Base-by-base conservation (phyloP, 1,140 invertebrate genomes). In the Magallana ariakensis region DNA sequence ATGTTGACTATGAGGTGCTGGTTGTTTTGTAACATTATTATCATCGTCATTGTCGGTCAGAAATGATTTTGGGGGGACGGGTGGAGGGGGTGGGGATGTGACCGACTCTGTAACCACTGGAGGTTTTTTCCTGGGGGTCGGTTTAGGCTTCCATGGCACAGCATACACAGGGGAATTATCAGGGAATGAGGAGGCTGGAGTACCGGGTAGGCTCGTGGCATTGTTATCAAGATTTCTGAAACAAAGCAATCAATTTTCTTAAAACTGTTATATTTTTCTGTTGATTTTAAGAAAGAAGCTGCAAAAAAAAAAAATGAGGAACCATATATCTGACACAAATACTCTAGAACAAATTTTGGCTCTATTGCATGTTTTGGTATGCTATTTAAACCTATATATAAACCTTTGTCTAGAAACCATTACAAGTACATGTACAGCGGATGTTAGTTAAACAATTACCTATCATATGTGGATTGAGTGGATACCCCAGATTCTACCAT, bases 71-170 rank as follows among this genome's bases (percentile, higher is more conserved):
- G 82, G 82, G n/a, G 82, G 82, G n/a, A 84, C 56, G 11, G 82
- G 82, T 19, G 82, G 82, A 16, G 82, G 82, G 3, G 82, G 22
- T 13, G 82, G 82, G n/a, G 82, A 84, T 9, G 7, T 58, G 5
- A 22, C 22, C 11, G 13, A 5, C 16, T 84, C 15, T 10, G 11
- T 15, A 10, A 46, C 53, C 16, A 26, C 56, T 54, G 46, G 4
- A 60, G 82, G 55, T n/a, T 58, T 60, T 16, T 84, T 84, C 13
- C 56, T 84, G 80, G 46, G 53, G 26, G 53, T 84, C 7, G 55
- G 55, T 60, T 84, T 84, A n/a, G 82, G 55, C 46, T 84, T 84
- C 82, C 82, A 84, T 84, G 82, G 82, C 13, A 84, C 82, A 60
- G 82, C 82, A 60, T 84, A 84, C 11, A 84, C 82, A 22, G 82